Percentiles rank a stretch among this genome's conserved stretches.
Conservation (phyloP, 2,888 invertebrate genomes). For the Ormyrus thymus region DNA sequence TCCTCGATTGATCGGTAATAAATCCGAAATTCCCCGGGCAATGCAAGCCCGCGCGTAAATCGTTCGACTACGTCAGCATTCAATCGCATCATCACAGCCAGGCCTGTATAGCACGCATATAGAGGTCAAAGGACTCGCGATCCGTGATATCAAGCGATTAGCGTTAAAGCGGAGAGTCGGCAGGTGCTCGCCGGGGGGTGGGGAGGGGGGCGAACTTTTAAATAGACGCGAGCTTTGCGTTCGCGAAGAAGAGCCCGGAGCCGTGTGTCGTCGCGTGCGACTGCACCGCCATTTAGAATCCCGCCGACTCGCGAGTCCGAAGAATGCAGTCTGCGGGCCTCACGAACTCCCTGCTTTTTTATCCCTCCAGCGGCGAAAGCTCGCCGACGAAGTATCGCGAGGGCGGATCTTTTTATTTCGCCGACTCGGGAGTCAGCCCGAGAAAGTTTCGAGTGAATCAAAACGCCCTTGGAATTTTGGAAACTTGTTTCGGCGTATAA, state of each 20-base stretch:
- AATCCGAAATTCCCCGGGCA: too few species aligned
- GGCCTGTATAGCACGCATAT: constrained; percentile 13
- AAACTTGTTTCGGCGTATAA: constrained; percentile 17
- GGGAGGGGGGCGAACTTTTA: constrained; percentile 42
- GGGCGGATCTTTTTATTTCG: constrained; percentile 15
- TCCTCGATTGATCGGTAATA: too few species aligned
- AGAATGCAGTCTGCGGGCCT: too few species aligned
- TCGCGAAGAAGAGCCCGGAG: background rate
- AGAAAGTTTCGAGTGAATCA: constrained; percentile 37
- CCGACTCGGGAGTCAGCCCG: background rate
- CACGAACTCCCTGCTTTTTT: too few species aligned
- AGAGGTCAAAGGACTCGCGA: constrained; percentile 55
- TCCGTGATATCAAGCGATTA: constrained; percentile 55
- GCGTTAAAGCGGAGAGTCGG: constrained; percentile 25
- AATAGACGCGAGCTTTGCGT: constrained; percentile 37
- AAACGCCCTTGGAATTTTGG: constrained; percentile 37
- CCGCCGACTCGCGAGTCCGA: background rate
- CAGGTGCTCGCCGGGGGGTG: background rate
- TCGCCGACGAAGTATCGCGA: background rate
- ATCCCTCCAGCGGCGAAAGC: too few species aligned
- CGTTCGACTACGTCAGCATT: constrained; percentile 28
- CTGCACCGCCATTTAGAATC: constrained; percentile 38
- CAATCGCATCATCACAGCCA: constrained; percentile 20
- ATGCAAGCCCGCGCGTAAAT: background rate
- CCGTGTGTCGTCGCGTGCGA: constrained; percentile 44